Base-by-base conservation (phyloP, 1,140 invertebrate species). In the Pseudomyrmex sp. region DNA sequence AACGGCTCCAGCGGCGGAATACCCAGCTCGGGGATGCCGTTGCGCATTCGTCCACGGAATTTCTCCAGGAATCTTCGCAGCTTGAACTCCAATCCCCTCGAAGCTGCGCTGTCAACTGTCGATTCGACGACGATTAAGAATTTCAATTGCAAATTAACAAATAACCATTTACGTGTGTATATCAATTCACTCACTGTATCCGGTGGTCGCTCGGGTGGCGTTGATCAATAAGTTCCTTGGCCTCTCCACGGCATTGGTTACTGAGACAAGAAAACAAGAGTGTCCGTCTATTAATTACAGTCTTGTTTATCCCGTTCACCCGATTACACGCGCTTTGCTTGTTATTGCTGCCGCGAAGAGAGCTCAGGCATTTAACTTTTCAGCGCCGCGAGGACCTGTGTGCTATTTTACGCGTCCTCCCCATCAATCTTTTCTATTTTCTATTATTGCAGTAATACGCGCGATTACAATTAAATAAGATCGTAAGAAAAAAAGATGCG, bases 101-200 rank as follows among this genome's bases (percentile, higher is more conserved):
- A 94, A 0, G 93, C 90, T 35, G 93, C 93, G 74, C 92, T 94
- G 89, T 94, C 92, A 84, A 94, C 93, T 94, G 85, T 92, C 88
- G 35, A 65, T 93, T 91, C 88, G 77, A 52, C 56, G 73, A 92
- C 35, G 35, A 35, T 35, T 35, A 35, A 35, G 5, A 4, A 35
- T 35, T 93, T 93, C 2, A 52, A 12, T 50, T 93, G 83, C 26
- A n/a, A 35, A 35, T 61, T 48, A 70, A 79, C 20, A n/a, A 52
- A 52, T 52, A 13, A 52, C 18, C 23, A 76, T n/a, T 56, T 56
- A 50, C 35, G 5, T 2, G 20, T 23, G 12, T 18, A 18, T 2
- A 15, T n/a, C 3, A 23, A 0, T 12, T 7, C 0, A 93, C 93
- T 93, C 90, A 94, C 93, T 93, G 73, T 91, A 90, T 86, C 93